Percentiles rank a stretch among this genome's conserved stretches.
Evolutionary conservation across 2,113 vertebrate species (phyloP).

Genomic region (Rhynchomys soricoides): DNA sequence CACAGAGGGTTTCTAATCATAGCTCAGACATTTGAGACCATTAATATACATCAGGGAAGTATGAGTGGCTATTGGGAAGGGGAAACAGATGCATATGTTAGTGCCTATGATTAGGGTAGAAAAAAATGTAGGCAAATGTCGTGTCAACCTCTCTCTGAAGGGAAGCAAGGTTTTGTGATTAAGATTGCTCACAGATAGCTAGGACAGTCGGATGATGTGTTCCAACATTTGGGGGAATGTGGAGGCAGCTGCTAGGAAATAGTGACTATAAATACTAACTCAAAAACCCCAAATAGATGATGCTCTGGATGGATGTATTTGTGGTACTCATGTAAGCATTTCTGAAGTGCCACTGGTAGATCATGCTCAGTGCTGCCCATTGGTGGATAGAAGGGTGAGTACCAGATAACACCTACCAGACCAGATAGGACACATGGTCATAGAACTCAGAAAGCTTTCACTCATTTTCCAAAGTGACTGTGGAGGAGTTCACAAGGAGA

Average conservation of each 20-base stretch:
- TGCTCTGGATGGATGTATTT: background rate
- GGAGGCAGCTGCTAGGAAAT: conserved; percentile 51
- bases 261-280: conserved; percentile 46
- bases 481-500: background rate
- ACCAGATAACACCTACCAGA: background rate
- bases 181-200: conserved; percentile 48
- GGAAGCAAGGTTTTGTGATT: conserved; percentile 56
- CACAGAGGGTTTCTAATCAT: conserved; percentile 38
- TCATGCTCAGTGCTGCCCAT: background rate
- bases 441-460: background rate
- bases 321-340: conserved; percentile 20
- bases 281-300: conserved; percentile 36
- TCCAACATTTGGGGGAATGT: background rate
- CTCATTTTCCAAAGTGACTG: conserved; percentile 1
- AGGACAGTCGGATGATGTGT: conserved; percentile 37
- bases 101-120: conserved; percentile 1
- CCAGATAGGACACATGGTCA: background rate
- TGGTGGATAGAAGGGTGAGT: background rate
- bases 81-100: conserved; percentile 28
- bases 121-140: conserved; percentile 15
- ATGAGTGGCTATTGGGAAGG: background rate
- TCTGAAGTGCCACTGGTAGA: background rate
- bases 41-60: background rate
- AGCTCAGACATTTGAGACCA: conserved; percentile 36
- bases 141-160: conserved; percentile 23